Evolutionary conservation across 2,113 vertebrate genomes (phyloP), one percentile per base, ranked within the genome.

Genomic region (Athene noctua): DNA sequence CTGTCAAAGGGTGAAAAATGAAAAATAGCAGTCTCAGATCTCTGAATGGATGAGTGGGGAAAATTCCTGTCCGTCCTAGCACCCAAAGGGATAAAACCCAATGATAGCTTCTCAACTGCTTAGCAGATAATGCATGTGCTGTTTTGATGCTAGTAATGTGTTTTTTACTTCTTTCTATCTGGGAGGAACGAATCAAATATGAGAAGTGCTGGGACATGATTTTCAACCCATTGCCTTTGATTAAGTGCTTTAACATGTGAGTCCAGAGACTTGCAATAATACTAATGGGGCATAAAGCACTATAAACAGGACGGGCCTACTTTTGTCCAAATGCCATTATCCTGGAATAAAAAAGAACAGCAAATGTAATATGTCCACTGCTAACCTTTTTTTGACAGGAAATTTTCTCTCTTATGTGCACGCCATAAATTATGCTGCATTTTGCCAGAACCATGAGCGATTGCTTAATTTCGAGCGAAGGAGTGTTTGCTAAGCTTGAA

Each of bases 191-290:
- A 99, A 99, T 99, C 99, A 99, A 98, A 99, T 98, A 98, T 98
- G 99, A 99, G 98, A 98, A 98, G 97, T 96, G 97, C 97, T 98
- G 98, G 99, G 98, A 99, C 99, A 99, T 99, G 99, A 99, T 99
- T 99, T 99, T 99, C 99, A 99, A 99, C 98, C 99, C 99, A 99
- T 99, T 99, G 99, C 99, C 98, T 99, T 99, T 99, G 99, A 99
- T 99, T 99, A 99, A 99, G 99, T 99, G 99, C 99, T 98, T 98
- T 98, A 99, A 98, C 99, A 99, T 98, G 98, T 98, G 98, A 99
- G 99, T 99, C 98, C 98, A 98, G 98, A 98, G 98, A 98, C 99
- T 98, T 98, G 99, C 98, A 99, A 98, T 99, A 99, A 99, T 99
- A 98, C 98, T 99, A 99, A 99, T 99, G 99, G 99, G 98, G 99